Evolutionary conservation across 2,888 invertebrate species (phyloP), one percentile per base, ranked within the genome.

Genomic region (Tetranychus truncatus): DNA sequence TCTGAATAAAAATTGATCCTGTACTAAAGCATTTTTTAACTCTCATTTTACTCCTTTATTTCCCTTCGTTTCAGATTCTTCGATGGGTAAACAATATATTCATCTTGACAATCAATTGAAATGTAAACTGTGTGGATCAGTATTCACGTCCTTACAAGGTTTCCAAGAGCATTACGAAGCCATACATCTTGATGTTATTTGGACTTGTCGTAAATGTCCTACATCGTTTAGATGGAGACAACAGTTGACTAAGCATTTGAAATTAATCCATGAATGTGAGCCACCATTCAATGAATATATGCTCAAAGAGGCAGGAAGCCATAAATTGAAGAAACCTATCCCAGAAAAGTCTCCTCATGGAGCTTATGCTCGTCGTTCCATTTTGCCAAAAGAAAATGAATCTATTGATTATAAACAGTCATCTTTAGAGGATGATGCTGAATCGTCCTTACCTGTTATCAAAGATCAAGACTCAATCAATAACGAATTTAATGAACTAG

Each of bases 151-250:
- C 20, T 69, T 69, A 69, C 69, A 69, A 69, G 69, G 69, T 69
- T 69, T 69, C 69, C 69, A 69, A 69, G 69, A 69, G 69, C 69
- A 69, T 69, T 69, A 69, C 20, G 69, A 69, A 69, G 69, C 69
- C 69, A 69, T 69, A 69, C 69, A 69, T 21, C 20, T 69, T 11
- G 69, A 69, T 24, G 34, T 69, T 69, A 69, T 69, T 24, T 69
- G 69, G 69, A 69, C 69, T 69, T 69, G 69, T 24, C 69, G 69
- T 69, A 20, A 69, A 20, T 69, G 69, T 24, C 20, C 21, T 20
- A 20, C 20, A 11, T 69, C 69, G 20, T 69, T 69, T 21, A 18
- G 69, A 69, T 69, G 69, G 69, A 69, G 69, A 69, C 69, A 69
- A 20, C 69, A 69, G 34, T 24, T 69, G 69, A 69, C 69, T 69